Evolutionary conservation across 2,113 vertebrate species (phyloP).

Genomic region (Brachirus orientalis): DNA sequence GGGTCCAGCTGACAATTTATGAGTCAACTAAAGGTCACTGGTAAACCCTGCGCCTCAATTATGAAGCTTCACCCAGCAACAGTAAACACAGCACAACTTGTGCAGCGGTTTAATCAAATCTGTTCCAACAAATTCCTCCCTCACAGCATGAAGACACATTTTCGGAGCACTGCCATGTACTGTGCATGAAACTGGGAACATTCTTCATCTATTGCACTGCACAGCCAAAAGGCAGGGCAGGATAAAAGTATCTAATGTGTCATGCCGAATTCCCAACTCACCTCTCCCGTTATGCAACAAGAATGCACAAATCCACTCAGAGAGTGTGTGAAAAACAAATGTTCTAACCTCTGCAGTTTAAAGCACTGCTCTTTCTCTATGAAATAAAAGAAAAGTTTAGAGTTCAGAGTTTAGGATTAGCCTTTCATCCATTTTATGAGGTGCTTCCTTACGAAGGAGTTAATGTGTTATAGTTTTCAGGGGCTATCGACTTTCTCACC

Average conservation of each 20-base stretch:
- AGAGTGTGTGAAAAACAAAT: slow-evolving; percentile 43
- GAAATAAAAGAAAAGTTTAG: slow-evolving; percentile 62
- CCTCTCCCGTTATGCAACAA: slow-evolving; percentile 49
- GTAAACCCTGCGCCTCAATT: slow-evolving; percentile 45
- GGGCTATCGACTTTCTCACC: slow-evolving; percentile 42
- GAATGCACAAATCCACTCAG: slow-evolving; percentile 54
- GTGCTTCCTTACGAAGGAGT: slow-evolving; percentile 58
- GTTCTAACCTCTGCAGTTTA: slow-evolving; percentile 37
- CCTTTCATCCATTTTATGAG: slow-evolving; percentile 31
- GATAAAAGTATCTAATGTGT: slow-evolving; percentile 68
- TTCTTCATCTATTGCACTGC: slow-evolving; percentile 65
- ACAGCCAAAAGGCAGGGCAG: slow-evolving; percentile 58
- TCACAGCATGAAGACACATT: slow-evolving; percentile 38
- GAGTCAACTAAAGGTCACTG: slow-evolving; percentile 70
- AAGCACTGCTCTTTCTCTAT: slow-evolving; percentile 45
- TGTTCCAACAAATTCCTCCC: slow-evolving; percentile 46
- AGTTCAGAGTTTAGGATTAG: too few relatives aligned
- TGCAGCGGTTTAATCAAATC: slow-evolving; percentile 45
- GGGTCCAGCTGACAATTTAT: slow-evolving; percentile 62
- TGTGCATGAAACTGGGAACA: slow-evolving; percentile 56
- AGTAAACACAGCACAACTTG: slow-evolving; percentile 56
- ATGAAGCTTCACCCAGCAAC: slow-evolving; percentile 61
- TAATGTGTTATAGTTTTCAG: slow-evolving; percentile 70
- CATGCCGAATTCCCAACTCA: slow-evolving; percentile 46
- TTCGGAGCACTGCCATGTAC: slow-evolving; percentile 37